Evolutionary conservation across 2,113 vertebrate genomes (phyloP).

Genomic region (Cephalopterus ornatus): DNA sequence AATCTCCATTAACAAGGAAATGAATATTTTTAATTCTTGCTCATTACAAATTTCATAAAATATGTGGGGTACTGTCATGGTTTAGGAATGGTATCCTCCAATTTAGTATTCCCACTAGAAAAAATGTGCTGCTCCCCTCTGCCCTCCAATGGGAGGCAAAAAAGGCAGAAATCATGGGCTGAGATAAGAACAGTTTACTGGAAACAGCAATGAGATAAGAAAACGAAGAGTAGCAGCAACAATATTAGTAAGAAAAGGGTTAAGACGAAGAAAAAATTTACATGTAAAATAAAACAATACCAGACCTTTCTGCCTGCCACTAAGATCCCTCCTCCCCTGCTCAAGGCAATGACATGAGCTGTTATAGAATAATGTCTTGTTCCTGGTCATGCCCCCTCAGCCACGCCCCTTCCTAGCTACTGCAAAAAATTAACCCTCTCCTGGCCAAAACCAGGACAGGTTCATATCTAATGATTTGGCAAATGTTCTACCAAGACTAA

Average conservation of each 20-base stretch:
- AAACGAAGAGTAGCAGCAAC: neutral
- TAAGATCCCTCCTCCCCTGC: too few relatives aligned
- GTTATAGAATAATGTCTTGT: neutral
- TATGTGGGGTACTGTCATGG: neutral
- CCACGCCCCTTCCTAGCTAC: rapidly evolving
- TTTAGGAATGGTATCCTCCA: neutral
- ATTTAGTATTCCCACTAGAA: neutral
- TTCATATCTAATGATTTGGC: neutral
- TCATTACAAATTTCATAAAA: neutral
- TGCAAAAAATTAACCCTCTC: neutral
- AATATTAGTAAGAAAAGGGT: neutral
- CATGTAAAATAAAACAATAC: neutral
- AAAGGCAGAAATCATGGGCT: neutral
- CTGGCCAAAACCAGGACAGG: neutral
- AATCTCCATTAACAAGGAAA: neutral
- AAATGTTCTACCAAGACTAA: neutral
- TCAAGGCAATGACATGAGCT: neutral
- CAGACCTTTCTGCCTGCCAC: rapidly evolving
- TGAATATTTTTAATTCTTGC: neutral
- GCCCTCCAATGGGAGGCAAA: neutral
- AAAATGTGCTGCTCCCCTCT: neutral
- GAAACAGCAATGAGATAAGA: neutral
- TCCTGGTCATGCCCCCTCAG: too few relatives aligned
- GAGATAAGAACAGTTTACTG: neutral
- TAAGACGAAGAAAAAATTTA: neutral